Evolutionary conservation across 2,797 vertebrate genomes (phyloP), one percentile per base, ranked within the genome.

Genomic region (Peromyscus attwateri): DNA sequence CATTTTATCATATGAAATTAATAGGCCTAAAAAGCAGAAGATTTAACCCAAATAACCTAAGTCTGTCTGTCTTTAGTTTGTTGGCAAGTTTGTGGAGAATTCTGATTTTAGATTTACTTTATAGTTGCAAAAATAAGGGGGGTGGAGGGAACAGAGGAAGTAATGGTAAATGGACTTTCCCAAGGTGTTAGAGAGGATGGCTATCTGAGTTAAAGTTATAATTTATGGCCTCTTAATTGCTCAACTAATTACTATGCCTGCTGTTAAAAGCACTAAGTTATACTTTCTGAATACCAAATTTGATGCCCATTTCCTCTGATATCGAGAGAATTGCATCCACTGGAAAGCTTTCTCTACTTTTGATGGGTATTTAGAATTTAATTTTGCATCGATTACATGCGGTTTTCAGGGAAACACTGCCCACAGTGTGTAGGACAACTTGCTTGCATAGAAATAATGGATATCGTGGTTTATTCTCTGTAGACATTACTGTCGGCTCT

Each of bases 221-320:
- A 96, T 96, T 98, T 97, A 97, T 11, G n/a, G 80, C 37, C 92
- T 79, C 79, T 97, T 98, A 97, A 98, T 98, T 97, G 95, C 77
- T 90, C 97, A 95, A 95, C 97, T 98, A 97, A 97, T 97, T 95
- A 98, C 89, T 0, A 1, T 95, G 95, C 89, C 97, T 98, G 95
- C 97, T 98, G 97, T 93, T 98, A 97, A 98, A 98, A 97, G 92
- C 97, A 95, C 83, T 75, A 96, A 95, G 97, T 97, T 97, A 95
- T 92, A 97, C 77, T 97, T 97, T 95, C 93, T 96, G 89, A 96
- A 97, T 97, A 97, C 92, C 90, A 98, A 98, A 95, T 92, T 85
- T 96, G 92, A 96, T 97, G 92, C 66, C 95, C 71, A 97, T 95
- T 98, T 97, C 91, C 80, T 95, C 96, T 92, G 60, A 92, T 95